Percentiles rank a stretch among this genome's conserved stretches.
These are phyloP conservation scores for Aleiodes alternator DNA, from an alignment of 2,888 invertebrate genomes.

Conservation along the genomic window DNA sequence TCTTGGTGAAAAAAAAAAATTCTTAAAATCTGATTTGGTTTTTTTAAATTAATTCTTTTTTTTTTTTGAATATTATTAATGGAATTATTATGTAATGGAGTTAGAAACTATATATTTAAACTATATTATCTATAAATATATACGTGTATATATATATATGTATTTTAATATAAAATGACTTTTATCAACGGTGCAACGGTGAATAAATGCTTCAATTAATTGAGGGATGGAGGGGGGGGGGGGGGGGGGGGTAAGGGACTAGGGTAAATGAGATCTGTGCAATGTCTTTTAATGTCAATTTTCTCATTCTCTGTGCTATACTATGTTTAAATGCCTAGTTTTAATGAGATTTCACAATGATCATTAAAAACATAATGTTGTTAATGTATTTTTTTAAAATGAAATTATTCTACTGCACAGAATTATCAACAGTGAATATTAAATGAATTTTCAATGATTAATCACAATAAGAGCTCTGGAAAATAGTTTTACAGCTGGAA, in stretches of 20 bases:
- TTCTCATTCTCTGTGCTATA: too few relatives aligned
- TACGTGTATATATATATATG: constrained; percentile 18
- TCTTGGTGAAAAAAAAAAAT: constrained; percentile 6
- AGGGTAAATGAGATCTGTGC: background rate
- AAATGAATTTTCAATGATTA: constrained; percentile 12
- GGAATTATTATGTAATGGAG: constrained; percentile 10
- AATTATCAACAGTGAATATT: constrained; percentile 4
- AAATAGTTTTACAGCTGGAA: constrained; percentile 23
- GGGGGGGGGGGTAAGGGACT: background rate
- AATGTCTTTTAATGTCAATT: background rate
- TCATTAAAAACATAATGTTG: background rate
- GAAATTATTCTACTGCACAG: background rate
- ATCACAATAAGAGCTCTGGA: constrained; percentile 35
- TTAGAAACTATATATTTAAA: constrained; percentile 30
- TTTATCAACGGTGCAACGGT: constrained; percentile 40
- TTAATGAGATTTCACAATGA: too few relatives aligned
- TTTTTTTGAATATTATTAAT: constrained; percentile 17
- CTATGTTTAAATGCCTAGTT: too few relatives aligned
- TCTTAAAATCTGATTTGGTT: background rate
- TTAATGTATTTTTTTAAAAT: background rate
- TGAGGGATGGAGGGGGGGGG: background rate
- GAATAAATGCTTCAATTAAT: constrained; percentile 29
- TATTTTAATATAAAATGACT: constrained; percentile 39
- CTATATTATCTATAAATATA: constrained; percentile 34
- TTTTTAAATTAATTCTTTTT: background rate